phyloP scores from a whole-genome alignment of 1,140 invertebrate genomes.

The Orchestia grillus region DNA sequence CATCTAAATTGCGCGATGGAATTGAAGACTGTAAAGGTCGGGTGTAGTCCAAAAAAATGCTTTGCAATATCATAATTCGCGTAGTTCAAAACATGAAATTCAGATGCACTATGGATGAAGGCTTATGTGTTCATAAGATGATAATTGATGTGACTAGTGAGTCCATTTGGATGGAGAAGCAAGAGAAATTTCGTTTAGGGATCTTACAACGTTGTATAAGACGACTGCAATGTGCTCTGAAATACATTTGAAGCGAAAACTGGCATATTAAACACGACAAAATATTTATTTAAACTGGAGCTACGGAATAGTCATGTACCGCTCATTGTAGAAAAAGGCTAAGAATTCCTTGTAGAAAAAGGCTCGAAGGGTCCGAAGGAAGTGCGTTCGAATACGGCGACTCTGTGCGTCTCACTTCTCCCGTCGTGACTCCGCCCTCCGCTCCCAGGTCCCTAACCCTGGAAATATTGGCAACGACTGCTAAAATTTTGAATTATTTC shows the following conservation, averaged over 20 bases:
- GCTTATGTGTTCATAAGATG: neutral
- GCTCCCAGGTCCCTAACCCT: too few species aligned
- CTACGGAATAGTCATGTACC: neutral
- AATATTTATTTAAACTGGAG: neutral
- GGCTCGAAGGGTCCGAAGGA: neutral
- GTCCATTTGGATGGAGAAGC: neutral
- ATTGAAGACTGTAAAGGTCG: neutral
- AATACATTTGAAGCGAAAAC: neutral
- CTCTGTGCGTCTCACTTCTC: neutral
- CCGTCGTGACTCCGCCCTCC: too few species aligned
- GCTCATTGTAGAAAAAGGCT: conserved; percentile 7
- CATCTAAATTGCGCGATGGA: neutral
- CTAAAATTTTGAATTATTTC: neutral
- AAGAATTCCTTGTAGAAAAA: neutral
- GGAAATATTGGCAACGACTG: neutral
- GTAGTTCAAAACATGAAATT: neutral
- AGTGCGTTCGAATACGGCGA: neutral
- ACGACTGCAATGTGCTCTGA: neutral
- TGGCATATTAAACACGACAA: neutral
- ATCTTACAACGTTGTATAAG: neutral
- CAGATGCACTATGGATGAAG: neutral
- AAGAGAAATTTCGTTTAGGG: neutral
- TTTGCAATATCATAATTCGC: neutral
- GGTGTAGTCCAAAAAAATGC: neutral
- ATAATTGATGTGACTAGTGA: neutral